phyloP scores from a whole-genome alignment of 2,113 vertebrate genomes.

The Tilapia sparmanii region DNA sequence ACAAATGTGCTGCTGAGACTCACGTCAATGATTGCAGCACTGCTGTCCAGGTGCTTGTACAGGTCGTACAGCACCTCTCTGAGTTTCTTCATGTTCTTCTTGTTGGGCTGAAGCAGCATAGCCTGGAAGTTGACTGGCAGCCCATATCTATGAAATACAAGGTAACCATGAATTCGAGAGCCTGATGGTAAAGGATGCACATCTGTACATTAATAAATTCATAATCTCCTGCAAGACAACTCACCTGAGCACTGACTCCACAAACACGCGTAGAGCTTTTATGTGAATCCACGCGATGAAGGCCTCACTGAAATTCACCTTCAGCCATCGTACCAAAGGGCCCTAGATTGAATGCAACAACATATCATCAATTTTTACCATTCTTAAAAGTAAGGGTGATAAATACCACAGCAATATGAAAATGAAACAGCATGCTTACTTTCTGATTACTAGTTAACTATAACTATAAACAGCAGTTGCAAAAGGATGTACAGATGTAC shows the following conservation, averaged over 20 bases:
- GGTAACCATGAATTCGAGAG: neutral
- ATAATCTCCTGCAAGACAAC: neutral
- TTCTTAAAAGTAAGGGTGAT: neutral
- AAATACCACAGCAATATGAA: neutral
- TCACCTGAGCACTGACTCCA: slow-evolving; percentile 96
- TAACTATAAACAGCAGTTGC: neutral
- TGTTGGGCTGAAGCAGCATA: slow-evolving; percentile 93
- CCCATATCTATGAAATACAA: slow-evolving; percentile 78
- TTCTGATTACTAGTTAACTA: neutral
- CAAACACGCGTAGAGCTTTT: slow-evolving; percentile 94
- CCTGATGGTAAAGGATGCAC: neutral
- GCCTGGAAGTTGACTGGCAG: slow-evolving; percentile 97
- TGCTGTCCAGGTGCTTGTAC: slow-evolving; percentile 97
- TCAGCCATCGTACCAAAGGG: slow-evolving; percentile 96
- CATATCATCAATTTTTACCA: neutral
- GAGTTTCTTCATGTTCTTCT: slow-evolving; percentile 94
- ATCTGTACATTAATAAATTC: neutral
- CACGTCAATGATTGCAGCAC: slow-evolving; percentile 92
- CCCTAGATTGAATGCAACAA: slow-evolving; percentile 72
- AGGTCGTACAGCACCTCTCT: slow-evolving; percentile 88
- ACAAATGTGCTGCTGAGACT: slow-evolving; percentile 48
- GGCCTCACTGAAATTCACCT: slow-evolving; percentile 99
- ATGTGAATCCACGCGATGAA: slow-evolving; percentile 99
- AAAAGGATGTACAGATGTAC: neutral
- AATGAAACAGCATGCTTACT: neutral